Evolutionary conservation across 1,140 invertebrate species (phyloP), one percentile per base, ranked within the genome.

Genomic region (Tetragnatha versicolor): DNA sequence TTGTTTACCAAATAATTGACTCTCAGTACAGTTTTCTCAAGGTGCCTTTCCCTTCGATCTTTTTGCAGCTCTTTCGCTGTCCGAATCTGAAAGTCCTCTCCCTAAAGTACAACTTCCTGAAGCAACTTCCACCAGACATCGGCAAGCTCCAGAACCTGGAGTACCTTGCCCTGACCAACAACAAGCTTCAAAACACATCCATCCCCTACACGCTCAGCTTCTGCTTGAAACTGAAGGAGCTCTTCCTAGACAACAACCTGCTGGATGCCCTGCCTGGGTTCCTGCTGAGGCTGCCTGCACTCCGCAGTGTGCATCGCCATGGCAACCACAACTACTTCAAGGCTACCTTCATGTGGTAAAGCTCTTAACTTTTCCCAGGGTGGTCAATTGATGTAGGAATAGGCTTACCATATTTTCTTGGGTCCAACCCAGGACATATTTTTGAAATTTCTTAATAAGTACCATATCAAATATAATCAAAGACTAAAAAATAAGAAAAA

Each of bases 291-390:
- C 86, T 89, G 84, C 80, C 83, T 9, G 84, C 84, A 61, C 82
- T 89, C 12, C 82, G 85, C 58, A 88, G 86, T 22, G 87, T 89
- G 12, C 86, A 88, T 85, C 85, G 88, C 22, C 87, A 88, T 84
- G 88, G 88, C 29, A 89, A 89, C 81, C 86, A 88, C 82, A 88
- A 89, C 80, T 89, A 88, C 81, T 89, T 89, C 80, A 88, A 88
- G 79, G 86, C 87, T 14, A 88, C 87, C 6, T 88, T 88, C 79
- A 88, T 88, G 86, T 88, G 88, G 88, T 17, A 17, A 7, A 47
- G 3, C 12, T 12, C 1, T 9, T 37, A 33, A 7, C n/a, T 47
- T 1, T 66, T 29, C 25, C 33, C n/a, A n/a, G n/a, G n/a, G n/a
- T n/a, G n/a, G n/a, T n/a, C n/a, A n/a, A n/a, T n/a, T n/a, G n/a